Conservation (phyloP, 2,113 vertebrate genomes). For the Cranoglanis bouderius region DNA sequence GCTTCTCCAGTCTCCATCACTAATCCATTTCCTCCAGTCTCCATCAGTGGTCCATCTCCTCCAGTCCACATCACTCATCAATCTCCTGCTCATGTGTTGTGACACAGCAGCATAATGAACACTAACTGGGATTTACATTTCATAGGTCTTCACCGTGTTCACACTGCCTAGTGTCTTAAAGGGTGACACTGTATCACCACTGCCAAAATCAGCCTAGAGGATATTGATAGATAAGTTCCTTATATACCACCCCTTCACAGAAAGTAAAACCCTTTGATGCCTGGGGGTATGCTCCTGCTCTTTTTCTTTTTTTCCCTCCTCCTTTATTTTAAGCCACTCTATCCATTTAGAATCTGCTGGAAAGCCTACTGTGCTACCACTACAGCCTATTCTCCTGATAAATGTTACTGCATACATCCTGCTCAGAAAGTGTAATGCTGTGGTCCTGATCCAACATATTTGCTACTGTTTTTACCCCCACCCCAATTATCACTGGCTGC, state of each 20-base stretch:
- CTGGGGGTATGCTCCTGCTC: not conserved
- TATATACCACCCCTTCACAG: not conserved
- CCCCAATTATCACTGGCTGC: not conserved
- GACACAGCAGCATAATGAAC: not conserved
- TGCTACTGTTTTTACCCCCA: not conserved
- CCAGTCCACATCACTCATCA: not conserved
- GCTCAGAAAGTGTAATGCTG: not conserved
- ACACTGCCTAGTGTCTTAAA: not conserved
- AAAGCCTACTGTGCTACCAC: not conserved
- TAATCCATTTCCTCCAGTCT: not conserved
- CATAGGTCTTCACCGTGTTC: not conserved
- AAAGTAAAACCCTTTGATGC: not conserved
- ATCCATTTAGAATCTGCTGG: not conserved
- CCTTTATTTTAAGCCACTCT: not conserved
- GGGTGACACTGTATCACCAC: not conserved
- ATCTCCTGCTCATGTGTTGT: not conserved
- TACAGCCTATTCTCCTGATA: conserved; percentile 4
- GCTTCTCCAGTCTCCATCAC: not conserved
- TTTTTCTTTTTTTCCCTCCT: no score
- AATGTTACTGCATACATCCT: not conserved
- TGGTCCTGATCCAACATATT: not conserved
- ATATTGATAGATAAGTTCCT: not conserved
- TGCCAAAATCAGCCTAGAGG: not conserved
- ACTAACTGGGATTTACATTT: not conserved
- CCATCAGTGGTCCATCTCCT: not conserved